phyloP scores from a whole-genome alignment of 37 sponge, comb jelly and placozoan genomes.

The Tethya wilhelma region DNA sequence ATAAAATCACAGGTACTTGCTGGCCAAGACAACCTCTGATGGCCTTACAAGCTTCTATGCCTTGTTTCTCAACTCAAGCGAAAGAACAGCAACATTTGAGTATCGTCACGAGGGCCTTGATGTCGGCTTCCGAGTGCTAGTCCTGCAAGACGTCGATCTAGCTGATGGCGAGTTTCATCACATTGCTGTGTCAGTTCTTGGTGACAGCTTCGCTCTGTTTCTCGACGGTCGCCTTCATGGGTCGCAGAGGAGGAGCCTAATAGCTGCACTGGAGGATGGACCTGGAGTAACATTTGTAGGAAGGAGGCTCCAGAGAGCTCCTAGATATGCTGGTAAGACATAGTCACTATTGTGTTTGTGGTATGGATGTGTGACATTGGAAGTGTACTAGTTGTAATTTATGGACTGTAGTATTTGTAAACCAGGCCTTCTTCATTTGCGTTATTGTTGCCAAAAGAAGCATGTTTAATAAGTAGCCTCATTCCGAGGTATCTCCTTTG shows the following conservation, averaged over 20 bases:
- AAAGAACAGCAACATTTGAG: slow-evolving; percentile 42
- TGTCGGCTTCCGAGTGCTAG: slow-evolving; percentile 46
- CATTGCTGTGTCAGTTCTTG: slow-evolving; percentile 59
- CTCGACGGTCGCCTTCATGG: slow-evolving; percentile 49
- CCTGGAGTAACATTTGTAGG: slow-evolving; percentile 52
- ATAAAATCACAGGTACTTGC: slow-evolving; percentile 60
- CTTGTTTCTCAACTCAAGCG: slow-evolving; percentile 34
- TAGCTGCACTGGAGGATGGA: slow-evolving; percentile 55
- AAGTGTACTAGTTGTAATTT: too few species aligned
- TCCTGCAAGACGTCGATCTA: slow-evolving; percentile 36
- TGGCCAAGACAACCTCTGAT: slow-evolving; percentile 68
- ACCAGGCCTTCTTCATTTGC: too few species aligned
- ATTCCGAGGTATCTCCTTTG: too few species aligned
- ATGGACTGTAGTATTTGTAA: too few species aligned
- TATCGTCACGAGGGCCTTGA: slow-evolving; percentile 64
- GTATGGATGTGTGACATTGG: too few species aligned
- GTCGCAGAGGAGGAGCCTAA: slow-evolving; percentile 2
- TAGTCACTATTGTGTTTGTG: too few species aligned
- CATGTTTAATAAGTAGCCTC: too few species aligned
- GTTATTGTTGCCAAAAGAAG: too few species aligned
- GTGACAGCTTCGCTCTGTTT: slow-evolving; percentile 32
- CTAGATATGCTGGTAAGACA: slow-evolving; percentile 53
- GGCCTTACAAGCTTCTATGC: slow-evolving; percentile 57
- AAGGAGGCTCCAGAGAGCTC: slow-evolving; percentile 4
- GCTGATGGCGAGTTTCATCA: slow-evolving; percentile 52